Percentiles rank a stretch among this genome's conserved stretches.
Evolutionary conservation across 2,113 vertebrate species (phyloP).

Genomic region (Tapirus terrestris): DNA sequence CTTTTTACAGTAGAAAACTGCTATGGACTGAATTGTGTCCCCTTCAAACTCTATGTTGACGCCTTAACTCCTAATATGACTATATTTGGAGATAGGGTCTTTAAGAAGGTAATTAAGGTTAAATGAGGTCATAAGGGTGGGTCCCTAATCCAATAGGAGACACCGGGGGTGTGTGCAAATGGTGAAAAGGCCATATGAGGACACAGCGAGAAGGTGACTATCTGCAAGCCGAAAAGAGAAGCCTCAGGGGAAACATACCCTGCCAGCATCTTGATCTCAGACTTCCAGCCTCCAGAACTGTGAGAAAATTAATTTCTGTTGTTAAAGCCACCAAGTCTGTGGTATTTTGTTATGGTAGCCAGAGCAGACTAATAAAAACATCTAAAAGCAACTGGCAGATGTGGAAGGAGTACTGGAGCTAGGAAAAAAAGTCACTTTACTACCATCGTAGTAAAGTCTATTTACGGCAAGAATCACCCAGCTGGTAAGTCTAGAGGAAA

Average conservation of each 20-base stretch:
- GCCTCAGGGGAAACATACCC: not conserved
- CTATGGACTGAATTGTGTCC: not conserved
- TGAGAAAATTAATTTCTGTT: not conserved
- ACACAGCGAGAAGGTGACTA: not conserved
- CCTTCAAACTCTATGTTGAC: not conserved
- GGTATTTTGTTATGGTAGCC: not conserved
- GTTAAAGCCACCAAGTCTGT: not conserved
- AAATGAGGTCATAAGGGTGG: not conserved
- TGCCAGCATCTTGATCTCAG: not conserved
- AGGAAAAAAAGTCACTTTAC: not conserved
- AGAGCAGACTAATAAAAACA: not conserved
- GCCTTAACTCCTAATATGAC: not conserved
- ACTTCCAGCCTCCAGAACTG: not conserved
- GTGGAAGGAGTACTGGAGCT: not conserved
- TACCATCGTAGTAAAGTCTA: not conserved
- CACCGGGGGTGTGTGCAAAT: fast-evolving
- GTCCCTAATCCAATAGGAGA: not conserved
- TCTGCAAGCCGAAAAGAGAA: not conserved
- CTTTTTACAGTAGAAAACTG: not conserved
- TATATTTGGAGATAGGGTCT: not conserved
- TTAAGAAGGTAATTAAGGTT: not conserved
- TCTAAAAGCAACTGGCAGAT: not conserved
- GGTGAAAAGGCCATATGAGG: not conserved
- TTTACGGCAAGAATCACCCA: not conserved
- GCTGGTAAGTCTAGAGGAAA: not conserved